Evolutionary conservation across 2,888 invertebrate species (phyloP).

Genomic region (Leucoma salicis): DNA sequence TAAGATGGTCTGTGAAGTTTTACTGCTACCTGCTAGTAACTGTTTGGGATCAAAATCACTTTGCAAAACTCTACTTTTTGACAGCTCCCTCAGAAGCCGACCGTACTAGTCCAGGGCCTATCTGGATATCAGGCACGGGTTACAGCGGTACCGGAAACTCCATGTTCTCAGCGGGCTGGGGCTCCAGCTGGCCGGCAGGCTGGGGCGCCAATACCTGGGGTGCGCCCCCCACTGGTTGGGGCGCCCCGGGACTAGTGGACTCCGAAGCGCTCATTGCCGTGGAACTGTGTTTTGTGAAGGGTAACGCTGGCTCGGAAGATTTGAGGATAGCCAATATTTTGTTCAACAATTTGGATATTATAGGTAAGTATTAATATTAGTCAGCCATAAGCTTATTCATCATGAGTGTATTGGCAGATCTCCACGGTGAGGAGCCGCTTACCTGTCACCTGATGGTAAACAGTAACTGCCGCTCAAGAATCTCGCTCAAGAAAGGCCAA

Average conservation of each 20-base stretch:
- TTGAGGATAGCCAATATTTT: slow-evolving; percentile 92
- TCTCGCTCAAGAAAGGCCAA: too few species aligned
- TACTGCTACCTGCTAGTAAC: too few species aligned
- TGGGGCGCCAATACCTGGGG: slow-evolving; percentile 84
- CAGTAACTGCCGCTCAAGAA: too few species aligned
- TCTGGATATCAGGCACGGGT: slow-evolving; percentile 40
- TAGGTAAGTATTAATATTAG: slow-evolving; percentile 84
- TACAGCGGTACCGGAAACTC: slow-evolving; percentile 38
- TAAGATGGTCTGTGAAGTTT: too few species aligned
- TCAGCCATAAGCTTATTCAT: too few species aligned
- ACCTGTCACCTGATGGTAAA: too few species aligned
- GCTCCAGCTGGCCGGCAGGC: slow-evolving; percentile 84
- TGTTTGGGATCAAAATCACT: too few species aligned
- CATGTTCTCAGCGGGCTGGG: slow-evolving; percentile 76
- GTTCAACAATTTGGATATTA: slow-evolving; percentile 97
- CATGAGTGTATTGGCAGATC: too few species aligned
- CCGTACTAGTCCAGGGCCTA: slow-evolving; percentile 47
- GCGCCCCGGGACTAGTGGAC: slow-evolving; percentile 88
- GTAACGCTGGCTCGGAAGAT: slow-evolving; percentile 76
- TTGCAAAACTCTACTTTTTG: too few species aligned
- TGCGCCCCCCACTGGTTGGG: slow-evolving; percentile 86
- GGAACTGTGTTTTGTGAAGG: slow-evolving; percentile 67
- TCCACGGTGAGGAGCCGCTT: too few species aligned
- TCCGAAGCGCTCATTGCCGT: slow-evolving; percentile 91
- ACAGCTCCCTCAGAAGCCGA: slow-evolving; percentile 39